Evolutionary conservation across 2,113 vertebrate species (phyloP).

Genomic region (Lampris incognitus): DNA sequence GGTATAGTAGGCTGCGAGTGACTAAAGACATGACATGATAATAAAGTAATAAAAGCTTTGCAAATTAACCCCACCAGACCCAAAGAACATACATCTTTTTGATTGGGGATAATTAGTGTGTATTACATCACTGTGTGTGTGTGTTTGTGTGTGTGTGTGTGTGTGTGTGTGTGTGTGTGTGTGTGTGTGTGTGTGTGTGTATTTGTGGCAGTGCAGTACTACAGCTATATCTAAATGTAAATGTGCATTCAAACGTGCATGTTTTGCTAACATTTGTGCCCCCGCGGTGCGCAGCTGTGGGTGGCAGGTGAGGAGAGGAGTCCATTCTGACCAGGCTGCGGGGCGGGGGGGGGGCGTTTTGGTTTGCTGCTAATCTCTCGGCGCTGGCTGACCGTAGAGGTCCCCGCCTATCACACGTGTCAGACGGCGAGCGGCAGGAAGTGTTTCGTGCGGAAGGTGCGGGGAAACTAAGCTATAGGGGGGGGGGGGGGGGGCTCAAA

Average conservation of each 20-base stretch:
- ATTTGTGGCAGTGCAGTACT: not conserved
- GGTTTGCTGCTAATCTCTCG: not conserved
- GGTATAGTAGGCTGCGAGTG: constrained; percentile 57
- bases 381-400: constrained; percentile 18
- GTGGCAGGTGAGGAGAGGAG: too few relatives aligned
- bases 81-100: constrained; percentile 56
- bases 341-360: not conserved
- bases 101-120: constrained; percentile 64
- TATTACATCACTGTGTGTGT: constrained; percentile 12
- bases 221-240: not conserved
- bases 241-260: not conserved
- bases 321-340: too few relatives aligned
- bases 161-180: not conserved
- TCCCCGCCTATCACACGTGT: constrained; percentile 16
- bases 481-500: constrained; percentile 40
- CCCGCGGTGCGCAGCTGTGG: not conserved
- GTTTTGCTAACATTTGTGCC: not conserved
- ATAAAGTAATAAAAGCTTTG: constrained; percentile 79
- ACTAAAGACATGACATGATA: constrained; percentile 73
- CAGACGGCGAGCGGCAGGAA: constrained; percentile 56
- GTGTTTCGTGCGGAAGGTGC: constrained; percentile 32
- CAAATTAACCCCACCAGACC: constrained; percentile 77
- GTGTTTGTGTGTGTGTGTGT: not conserved
- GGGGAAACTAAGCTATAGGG: constrained; percentile 38
- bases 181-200: not conserved